Conservation (phyloP, 2,113 vertebrate species). For the Poecilia latipinna region DNA sequence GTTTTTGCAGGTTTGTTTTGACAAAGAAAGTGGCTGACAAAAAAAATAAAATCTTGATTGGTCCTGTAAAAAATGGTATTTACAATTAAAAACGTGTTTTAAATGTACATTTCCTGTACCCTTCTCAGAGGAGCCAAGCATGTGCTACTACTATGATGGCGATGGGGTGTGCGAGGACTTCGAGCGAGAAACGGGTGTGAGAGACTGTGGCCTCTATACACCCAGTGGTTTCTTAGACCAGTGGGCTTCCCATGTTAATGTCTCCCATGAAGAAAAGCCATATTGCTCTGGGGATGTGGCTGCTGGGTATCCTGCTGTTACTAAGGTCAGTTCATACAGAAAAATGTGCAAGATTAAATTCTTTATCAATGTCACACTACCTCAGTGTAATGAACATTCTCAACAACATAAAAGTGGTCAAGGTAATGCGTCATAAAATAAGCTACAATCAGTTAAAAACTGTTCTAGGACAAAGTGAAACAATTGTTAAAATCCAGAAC, state of each 20-base stretch:
- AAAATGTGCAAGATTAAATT: no score
- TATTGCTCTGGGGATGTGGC: constrained; percentile 94
- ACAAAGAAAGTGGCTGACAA: constrained; percentile 3
- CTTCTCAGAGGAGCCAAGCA: constrained; percentile 89
- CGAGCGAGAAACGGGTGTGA: constrained; percentile 92
- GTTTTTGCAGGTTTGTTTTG: no score
- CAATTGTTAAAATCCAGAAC: no score
- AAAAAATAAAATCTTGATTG: neutral
- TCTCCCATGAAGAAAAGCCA: constrained; percentile 90
- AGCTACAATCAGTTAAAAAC: no score
- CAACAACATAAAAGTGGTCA: no score
- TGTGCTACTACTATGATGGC: constrained; percentile 96
- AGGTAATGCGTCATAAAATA: no score
- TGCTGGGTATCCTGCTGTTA: constrained; percentile 92
- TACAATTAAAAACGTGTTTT: neutral
- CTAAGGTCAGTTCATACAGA: constrained; percentile 85
- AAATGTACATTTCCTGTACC: neutral
- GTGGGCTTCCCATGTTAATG: constrained; percentile 91
- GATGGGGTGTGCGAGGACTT: constrained; percentile 98
- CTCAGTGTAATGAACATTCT: no score
- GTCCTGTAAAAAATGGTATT: neutral
- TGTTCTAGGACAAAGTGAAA: no score
- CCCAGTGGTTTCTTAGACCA: constrained; percentile 95
- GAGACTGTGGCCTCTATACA: constrained; percentile 95
- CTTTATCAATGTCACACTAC: neutral